Evolutionary conservation across 2,888 invertebrate species (phyloP).

Genomic region (Torymus tubicola): DNA sequence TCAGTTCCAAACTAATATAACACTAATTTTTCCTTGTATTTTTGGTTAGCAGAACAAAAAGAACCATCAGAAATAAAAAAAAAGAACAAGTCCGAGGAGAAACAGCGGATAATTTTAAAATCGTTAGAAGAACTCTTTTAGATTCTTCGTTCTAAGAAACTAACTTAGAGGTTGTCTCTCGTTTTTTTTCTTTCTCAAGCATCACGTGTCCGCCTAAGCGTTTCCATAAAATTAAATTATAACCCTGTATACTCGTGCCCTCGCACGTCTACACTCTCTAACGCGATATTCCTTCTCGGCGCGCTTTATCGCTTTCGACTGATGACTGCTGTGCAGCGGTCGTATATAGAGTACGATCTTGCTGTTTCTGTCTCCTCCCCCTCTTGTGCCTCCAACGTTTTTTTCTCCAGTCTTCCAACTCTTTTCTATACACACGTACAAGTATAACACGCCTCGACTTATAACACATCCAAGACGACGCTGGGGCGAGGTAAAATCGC

Average conservation of each 20-base stretch:
- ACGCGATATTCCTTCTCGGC: slow-evolving; percentile 10
- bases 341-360: slow-evolving; percentile 6
- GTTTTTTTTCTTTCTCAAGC: not conserved
- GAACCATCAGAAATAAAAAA: not conserved
- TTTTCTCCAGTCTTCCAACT: slow-evolving; percentile 5
- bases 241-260: not conserved
- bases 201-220: slow-evolving; percentile 10
- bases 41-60: too few species aligned
- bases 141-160: slow-evolving; percentile 8
- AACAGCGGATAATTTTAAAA: not conserved
- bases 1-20: too few species aligned
- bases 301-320: slow-evolving; percentile 38
- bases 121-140: not conserved
- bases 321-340: slow-evolving; percentile 38
- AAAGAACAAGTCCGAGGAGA: not conserved
- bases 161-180: too few species aligned
- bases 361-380: slow-evolving; percentile 9
- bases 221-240: slow-evolving; percentile 48
- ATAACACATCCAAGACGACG: slow-evolving; percentile 7
- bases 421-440: not conserved
- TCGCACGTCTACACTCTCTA: not conserved
- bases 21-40: too few species aligned
- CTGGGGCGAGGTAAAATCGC: slow-evolving; percentile 9
- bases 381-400: not conserved
- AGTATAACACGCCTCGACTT: slow-evolving; percentile 32